These are phyloP conservation scores for Carterocephalus palaemon DNA, from an alignment of 2,888 invertebrate genomes.

Conservation along the genomic window DNA sequence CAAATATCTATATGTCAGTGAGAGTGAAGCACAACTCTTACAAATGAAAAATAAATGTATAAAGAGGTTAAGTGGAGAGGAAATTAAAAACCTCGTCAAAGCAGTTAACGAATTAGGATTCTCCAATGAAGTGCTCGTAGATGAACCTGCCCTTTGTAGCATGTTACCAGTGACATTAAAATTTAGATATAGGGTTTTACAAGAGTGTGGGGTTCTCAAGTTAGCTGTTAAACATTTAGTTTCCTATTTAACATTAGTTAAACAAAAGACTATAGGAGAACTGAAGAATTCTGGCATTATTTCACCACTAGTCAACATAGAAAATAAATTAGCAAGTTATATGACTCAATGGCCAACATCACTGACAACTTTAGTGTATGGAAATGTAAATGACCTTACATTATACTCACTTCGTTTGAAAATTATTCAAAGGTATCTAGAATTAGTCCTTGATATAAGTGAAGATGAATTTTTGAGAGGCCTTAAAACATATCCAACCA, in stretches of 20 bases:
- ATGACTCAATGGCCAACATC: conserved; percentile 74
- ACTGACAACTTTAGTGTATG: conserved; percentile 58
- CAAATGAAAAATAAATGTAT: conserved; percentile 57
- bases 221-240: conserved; percentile 43
- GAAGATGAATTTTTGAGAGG: conserved; percentile 60
- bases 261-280: conserved; percentile 52
- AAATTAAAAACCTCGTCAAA: conserved; percentile 43
- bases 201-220: conserved; percentile 61
- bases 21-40: conserved; percentile 52
- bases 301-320: conserved; percentile 49
- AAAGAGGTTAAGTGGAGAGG: conserved; percentile 45
- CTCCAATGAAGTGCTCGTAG: conserved; percentile 42
- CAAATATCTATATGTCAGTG: conserved; percentile 50
- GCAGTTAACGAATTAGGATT: conserved; percentile 55
- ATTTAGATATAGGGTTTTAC: conserved; percentile 56
- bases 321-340: conserved; percentile 62
- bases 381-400: conserved; percentile 51
- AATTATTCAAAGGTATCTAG: conserved; percentile 67
- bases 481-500: conserved; percentile 63
- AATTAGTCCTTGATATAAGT: conserved; percentile 59
- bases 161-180: conserved; percentile 59
- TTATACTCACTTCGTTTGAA: conserved; percentile 56
- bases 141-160: conserved; percentile 57
- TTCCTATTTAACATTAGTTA: conserved; percentile 54
- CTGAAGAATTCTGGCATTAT: conserved; percentile 50